phyloP scores from a whole-genome alignment of 2,113 vertebrate species.

The Bettongia penicillata region DNA sequence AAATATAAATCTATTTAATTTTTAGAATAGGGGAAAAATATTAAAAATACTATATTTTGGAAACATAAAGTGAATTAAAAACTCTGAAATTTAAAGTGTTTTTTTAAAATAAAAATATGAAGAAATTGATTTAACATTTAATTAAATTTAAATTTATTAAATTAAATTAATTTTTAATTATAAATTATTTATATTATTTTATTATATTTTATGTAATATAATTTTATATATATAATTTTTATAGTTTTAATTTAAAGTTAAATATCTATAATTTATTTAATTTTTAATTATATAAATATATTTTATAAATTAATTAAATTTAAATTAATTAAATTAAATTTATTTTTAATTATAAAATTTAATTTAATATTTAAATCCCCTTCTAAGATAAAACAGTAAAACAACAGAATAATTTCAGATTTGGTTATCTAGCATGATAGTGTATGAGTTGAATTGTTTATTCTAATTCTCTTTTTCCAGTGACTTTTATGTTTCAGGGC shows the following conservation, averaged over 20 bases:
- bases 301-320: too few relatives aligned
- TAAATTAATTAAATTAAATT: too few relatives aligned
- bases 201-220: too few relatives aligned
- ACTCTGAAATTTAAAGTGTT: not conserved
- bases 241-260: too few relatives aligned
- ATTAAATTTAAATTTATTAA: too few relatives aligned
- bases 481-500: slow-evolving; percentile 49
- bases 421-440: not conserved
- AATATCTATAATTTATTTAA: too few relatives aligned
- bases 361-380: slow-evolving; percentile 24
- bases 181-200: too few relatives aligned
- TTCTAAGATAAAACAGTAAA: slow-evolving; percentile 33
- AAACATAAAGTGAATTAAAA: slow-evolving; percentile 39
- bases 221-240: too few relatives aligned
- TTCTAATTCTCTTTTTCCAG: slow-evolving; percentile 49
- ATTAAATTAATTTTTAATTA: too few relatives aligned
- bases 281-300: too few relatives aligned
- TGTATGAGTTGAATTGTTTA: not conserved
- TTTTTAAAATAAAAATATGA: not conserved
- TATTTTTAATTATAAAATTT: too few relatives aligned
- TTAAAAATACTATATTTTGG: slow-evolving; percentile 3
- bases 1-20: not conserved
- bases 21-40: slow-evolving; percentile 5
- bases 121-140: not conserved
- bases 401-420: not conserved